Conservation (phyloP, 2,797 vertebrate species). For the Molossus alvarezi region DNA sequence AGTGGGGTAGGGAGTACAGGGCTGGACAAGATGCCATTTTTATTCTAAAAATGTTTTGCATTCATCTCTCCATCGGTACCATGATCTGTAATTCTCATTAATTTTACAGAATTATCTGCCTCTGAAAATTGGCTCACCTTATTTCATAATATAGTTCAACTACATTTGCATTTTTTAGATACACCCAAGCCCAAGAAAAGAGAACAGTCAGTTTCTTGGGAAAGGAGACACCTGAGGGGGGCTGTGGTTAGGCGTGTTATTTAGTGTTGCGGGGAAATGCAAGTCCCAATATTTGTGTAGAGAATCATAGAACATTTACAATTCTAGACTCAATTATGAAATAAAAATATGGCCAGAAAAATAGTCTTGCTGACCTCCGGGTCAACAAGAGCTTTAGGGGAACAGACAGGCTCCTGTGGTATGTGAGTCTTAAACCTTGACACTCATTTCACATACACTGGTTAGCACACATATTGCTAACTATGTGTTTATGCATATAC, state of each 20-base stretch:
- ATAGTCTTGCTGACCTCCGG: neutral
- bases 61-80: neutral
- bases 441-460: neutral
- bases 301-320: neutral
- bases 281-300: neutral
- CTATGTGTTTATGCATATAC: neutral
- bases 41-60: slow-evolving; percentile 39
- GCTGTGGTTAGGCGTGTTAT: neutral
- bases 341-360: neutral
- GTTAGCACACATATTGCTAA: neutral
- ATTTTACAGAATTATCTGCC: slow-evolving; percentile 41
- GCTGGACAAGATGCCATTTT: slow-evolving; percentile 53
- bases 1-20: neutral
- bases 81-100: slow-evolving; percentile 59
- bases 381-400: neutral
- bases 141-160: neutral
- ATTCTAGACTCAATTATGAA: slow-evolving; percentile 1
- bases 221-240: neutral
- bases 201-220: neutral
- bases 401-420: neutral
- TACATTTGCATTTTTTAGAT: slow-evolving; percentile 69
- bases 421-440: slow-evolving; percentile 11
- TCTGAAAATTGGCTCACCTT: slow-evolving; percentile 46
- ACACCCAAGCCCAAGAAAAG: neutral
- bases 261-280: neutral